phyloP scores from a whole-genome alignment of 2,888 invertebrate genomes.

The Troides oblongomaculatus region DNA sequence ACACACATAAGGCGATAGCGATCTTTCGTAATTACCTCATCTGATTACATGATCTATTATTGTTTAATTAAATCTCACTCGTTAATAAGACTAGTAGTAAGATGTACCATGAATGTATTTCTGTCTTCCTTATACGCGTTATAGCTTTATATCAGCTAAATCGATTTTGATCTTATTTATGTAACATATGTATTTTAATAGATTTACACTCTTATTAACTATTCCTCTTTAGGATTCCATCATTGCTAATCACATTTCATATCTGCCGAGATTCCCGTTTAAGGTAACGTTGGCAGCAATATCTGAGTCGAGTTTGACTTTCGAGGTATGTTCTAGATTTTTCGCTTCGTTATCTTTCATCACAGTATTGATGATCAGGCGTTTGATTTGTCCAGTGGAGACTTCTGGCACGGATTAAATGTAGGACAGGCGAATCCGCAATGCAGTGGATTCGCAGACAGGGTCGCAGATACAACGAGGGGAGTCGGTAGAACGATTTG shows the following conservation, averaged over 20 bases:
- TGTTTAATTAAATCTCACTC: too few species aligned
- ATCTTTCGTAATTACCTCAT: constrained; percentile 13
- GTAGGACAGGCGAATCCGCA: constrained; percentile 15
- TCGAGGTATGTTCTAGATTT: background rate
- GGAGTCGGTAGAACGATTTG: background rate
- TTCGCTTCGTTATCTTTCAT: background rate
- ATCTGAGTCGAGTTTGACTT: background rate
- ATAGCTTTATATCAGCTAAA: too few species aligned
- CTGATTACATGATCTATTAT: background rate
- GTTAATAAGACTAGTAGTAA: too few species aligned
- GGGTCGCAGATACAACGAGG: background rate
- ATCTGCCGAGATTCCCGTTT: background rate
- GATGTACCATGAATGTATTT: too few species aligned
- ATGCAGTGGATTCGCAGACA: constrained; percentile 14
- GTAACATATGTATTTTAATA: too few species aligned
- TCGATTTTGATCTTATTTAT: too few species aligned
- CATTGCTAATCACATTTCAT: background rate
- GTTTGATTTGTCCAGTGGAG: background rate
- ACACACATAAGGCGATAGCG: constrained; percentile 28
- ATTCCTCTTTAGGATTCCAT: background rate
- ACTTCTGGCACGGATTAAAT: constrained; percentile 8
- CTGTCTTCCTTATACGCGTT: too few species aligned
- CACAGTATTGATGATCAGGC: background rate
- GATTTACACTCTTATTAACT: background rate
- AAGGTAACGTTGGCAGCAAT: background rate